Percentiles rank a stretch among this genome's conserved stretches.
These are phyloP conservation scores for Drosophila birchii DNA, from an alignment of 2,888 invertebrate species.

Conservation along the genomic window DNA sequence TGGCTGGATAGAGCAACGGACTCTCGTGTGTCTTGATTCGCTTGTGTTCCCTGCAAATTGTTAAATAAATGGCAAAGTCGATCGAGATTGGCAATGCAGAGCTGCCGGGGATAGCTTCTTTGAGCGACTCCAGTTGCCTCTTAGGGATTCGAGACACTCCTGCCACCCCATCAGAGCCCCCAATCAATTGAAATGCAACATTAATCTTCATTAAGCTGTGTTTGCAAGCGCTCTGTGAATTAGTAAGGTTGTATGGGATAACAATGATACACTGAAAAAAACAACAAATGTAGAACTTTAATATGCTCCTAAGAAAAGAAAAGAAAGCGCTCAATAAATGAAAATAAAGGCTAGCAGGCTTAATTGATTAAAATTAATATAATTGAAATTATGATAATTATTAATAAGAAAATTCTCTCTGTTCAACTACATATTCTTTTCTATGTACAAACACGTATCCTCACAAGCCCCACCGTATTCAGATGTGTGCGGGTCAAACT, in stretches of 20 bases:
- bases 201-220: slow-evolving; percentile 70
- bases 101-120: slow-evolving; percentile 27
- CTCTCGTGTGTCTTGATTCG: slow-evolving; percentile 46
- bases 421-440: not conserved
- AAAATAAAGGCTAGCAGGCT: not conserved
- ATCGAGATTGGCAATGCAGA: slow-evolving; percentile 53
- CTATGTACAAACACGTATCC: not conserved
- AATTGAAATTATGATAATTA: not conserved
- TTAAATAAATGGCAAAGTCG: slow-evolving; percentile 67
- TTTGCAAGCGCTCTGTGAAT: slow-evolving; percentile 28
- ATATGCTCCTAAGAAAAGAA: not conserved
- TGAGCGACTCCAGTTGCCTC: slow-evolving; percentile 45
- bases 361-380: not conserved
- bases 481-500: slow-evolving; percentile 30
- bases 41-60: slow-evolving; percentile 53
- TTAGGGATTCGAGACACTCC: slow-evolving; percentile 5
- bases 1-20: slow-evolving; percentile 12
- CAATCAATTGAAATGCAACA: slow-evolving; percentile 32
- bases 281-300: not conserved
- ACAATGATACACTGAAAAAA: slow-evolving; percentile 8
- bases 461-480: not conserved
- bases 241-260: slow-evolving; percentile 2
- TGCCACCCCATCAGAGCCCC: slow-evolving; percentile 1
- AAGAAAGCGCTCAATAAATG: no score
- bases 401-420: not conserved